Base-by-base conservation (phyloP, 2,797 vertebrate species). In the Tokudaia tokunoshimensis region DNA sequence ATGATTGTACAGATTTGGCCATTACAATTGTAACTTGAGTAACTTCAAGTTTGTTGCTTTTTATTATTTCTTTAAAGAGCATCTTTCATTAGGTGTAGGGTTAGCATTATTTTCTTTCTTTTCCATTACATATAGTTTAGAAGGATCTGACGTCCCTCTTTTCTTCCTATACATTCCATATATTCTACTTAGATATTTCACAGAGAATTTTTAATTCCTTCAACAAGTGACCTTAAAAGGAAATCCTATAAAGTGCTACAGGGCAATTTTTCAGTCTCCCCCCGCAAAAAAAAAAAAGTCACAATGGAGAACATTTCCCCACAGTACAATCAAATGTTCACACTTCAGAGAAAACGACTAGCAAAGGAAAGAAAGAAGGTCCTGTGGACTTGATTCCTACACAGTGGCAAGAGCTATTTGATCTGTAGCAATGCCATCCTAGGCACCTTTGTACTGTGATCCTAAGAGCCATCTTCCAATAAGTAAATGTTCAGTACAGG, bases 21-120 rank as follows among this genome's bases (percentile, higher is more conserved):
- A 94, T 26, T 50, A 78, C 59, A 88, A 84, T 41, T 89, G 22
- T 93, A 50, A 44, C 84, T 88, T 96, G 86, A 29, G 37, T 94
- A 70, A 88, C 31, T 84, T 88, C 59, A n/a, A 70, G 6, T 89
- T 79, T 1, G 74, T 94, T 91, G 6, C 50, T 93, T 93, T 76
- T 93, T 78, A 67, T 41, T 44, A 41, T 83, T 79, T 80, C 67
- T 72, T 50, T 20, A 44, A 90, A 50, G 83, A 90, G 75, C 89
- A 55, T 94, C 2, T 96, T 86, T 84, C 11, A 50, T 78, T 86
- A 37, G 72, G 34, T 74, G 75, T 63, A 91, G 3, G 17, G 85
- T 70, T 52, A 92, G 52, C n/a, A 89, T 81, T 84, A 63, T 37
- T 87, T 78, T 75, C 24, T 95, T 74, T 57, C 34, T 37, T 86